Evolutionary conservation across 1,140 invertebrate genomes (phyloP).

Genomic region (Megalopta genalis): DNA sequence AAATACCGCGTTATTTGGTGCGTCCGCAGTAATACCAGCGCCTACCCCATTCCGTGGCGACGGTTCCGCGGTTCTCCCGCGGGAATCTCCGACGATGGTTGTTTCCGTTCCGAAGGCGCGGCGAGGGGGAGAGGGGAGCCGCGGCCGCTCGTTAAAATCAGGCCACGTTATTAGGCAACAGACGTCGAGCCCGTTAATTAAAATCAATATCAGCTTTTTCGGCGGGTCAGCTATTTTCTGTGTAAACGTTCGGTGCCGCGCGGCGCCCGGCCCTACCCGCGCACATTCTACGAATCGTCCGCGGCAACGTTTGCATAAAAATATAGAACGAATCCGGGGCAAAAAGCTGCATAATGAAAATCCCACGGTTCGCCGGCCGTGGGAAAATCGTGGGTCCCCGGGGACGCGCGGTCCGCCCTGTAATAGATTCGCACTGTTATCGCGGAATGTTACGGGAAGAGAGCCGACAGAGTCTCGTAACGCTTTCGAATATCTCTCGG

Average conservation of each 20-base stretch:
- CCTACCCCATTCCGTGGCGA: no score
- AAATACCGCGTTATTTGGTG: no score
- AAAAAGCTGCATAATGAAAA: not conserved
- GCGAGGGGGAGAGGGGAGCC: no score
- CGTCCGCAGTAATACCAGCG: no score
- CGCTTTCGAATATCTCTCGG: no score
- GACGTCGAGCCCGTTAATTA: not conserved
- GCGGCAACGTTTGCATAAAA: not conserved
- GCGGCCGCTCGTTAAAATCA: not conserved
- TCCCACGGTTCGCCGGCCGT: not conserved
- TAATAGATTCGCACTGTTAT: not conserved
- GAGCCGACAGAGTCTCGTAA: no score
- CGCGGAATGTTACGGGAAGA: no score
- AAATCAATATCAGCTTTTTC: not conserved
- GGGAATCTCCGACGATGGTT: not conserved
- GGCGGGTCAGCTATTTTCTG: not conserved
- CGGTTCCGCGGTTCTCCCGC: not conserved
- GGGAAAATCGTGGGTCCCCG: not conserved
- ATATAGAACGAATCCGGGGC: not conserved
- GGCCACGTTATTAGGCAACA: not conserved
- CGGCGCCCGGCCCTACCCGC: no score
- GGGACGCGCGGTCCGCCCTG: no score
- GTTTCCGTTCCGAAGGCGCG: not conserved
- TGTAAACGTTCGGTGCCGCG: conserved; percentile 44
- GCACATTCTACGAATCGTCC: not conserved